Conservation (phyloP, 2,888 invertebrate species). For the Melitaea athalia region DNA sequence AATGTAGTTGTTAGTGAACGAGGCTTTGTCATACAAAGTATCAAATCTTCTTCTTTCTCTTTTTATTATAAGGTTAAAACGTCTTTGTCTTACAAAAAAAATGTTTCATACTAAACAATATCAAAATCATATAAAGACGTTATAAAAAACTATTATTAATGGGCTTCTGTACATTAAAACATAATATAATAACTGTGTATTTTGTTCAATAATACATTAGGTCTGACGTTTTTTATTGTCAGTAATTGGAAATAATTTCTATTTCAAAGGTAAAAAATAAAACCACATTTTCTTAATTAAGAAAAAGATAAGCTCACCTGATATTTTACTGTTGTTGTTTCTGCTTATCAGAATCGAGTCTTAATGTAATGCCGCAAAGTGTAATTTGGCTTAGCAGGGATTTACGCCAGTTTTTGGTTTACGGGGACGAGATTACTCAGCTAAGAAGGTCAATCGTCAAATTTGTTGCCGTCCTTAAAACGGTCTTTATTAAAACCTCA, state of each 20-base stretch:
- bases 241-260: conserved; percentile 27
- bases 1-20: too few species aligned
- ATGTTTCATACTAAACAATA: too few species aligned
- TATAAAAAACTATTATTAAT: neutral
- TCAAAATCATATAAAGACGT: too few species aligned
- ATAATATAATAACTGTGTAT: neutral
- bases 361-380: conserved; percentile 18
- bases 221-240: conserved; percentile 8
- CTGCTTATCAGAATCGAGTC: conserved; percentile 14
- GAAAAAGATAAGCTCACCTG: conserved; percentile 39
- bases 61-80: too few species aligned
- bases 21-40: too few species aligned
- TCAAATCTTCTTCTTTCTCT: too few species aligned
- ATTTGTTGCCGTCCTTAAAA: conserved; percentile 50
- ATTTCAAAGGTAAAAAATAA: conserved; percentile 31
- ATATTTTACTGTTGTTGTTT: conserved; percentile 35
- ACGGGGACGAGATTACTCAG: conserved; percentile 43
- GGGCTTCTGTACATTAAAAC: neutral
- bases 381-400: conserved; percentile 22
- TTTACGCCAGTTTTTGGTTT: conserved; percentile 40
- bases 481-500: conserved; percentile 53
- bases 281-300: conserved; percentile 41
- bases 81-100: too few species aligned
- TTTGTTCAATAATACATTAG: neutral
- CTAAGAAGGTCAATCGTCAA: conserved; percentile 49